Evolutionary conservation across 2,888 invertebrate species (phyloP).

Genomic region (Eupsilia transversa): DNA sequence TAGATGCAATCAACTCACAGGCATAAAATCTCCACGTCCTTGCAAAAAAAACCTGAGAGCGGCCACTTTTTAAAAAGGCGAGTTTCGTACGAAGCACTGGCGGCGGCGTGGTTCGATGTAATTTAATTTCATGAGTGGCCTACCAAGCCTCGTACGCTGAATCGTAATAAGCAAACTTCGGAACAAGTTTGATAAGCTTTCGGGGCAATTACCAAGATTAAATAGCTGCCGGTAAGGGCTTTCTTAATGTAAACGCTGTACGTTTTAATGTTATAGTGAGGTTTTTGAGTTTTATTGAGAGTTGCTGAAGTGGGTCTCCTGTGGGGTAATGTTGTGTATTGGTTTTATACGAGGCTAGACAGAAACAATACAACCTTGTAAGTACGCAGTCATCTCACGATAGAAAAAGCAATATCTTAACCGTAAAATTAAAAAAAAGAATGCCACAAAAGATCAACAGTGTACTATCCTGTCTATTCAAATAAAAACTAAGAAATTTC

Average conservation of each 20-base stretch:
- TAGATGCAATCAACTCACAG: constrained; percentile 41
- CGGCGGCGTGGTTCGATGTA: constrained; percentile 78
- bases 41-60: constrained; percentile 44
- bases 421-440: neutral
- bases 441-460: constrained; percentile 20
- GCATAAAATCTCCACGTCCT: constrained; percentile 40
- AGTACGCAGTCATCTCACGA: too few relatives aligned
- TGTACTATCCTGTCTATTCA: constrained; percentile 26
- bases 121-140: constrained; percentile 87
- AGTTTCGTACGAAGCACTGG: constrained; percentile 75
- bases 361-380: too few relatives aligned
- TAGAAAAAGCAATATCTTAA: neutral
- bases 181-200: constrained; percentile 84
- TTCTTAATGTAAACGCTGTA: constrained; percentile 68
- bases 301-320: constrained; percentile 21
- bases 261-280: constrained; percentile 58
- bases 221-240: constrained; percentile 70
- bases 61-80: constrained; percentile 78
- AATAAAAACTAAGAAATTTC: constrained; percentile 41
- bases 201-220: constrained; percentile 82
- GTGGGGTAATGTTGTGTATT: constrained; percentile 11
- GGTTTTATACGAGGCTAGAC: neutral
- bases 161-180: constrained; percentile 84
- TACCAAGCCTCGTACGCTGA: constrained; percentile 77
- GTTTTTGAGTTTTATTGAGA: constrained; percentile 56